Conservation (phyloP, 2,113 vertebrate genomes). For the Petrocephalus microphthalmus region DNA sequence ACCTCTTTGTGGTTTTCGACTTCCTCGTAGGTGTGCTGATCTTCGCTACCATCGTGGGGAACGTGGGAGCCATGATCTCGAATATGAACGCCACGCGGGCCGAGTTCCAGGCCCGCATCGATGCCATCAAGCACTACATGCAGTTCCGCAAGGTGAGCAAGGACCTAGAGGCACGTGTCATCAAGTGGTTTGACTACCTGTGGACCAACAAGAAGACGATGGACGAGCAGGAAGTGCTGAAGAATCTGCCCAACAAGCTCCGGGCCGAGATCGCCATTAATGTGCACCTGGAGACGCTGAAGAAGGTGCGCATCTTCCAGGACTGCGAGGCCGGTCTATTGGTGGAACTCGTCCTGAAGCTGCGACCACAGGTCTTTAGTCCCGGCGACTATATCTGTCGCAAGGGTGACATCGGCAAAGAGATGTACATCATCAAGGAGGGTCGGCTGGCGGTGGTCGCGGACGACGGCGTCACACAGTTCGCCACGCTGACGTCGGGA, state of each 20-base stretch:
- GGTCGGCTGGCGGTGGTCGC: constrained; percentile 86
- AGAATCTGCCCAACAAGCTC: constrained; percentile 85
- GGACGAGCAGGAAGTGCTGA: constrained; percentile 84
- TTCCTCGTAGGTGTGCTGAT: constrained; percentile 92
- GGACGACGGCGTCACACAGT: constrained; percentile 80
- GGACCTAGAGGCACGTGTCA: constrained; percentile 85
- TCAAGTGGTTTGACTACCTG: constrained; percentile 93
- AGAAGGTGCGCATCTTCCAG: constrained; percentile 93
- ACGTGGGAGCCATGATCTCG: constrained; percentile 93
- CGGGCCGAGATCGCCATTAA: constrained; percentile 94
- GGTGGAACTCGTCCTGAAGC: constrained; percentile 88
- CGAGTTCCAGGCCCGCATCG: constrained; percentile 81
- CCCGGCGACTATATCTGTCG: constrained; percentile 90
- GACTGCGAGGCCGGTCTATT: constrained; percentile 88
- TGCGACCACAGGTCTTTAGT: constrained; percentile 88
- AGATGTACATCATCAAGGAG: constrained; percentile 98
- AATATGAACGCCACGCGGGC: constrained; percentile 92
- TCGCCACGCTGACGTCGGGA: constrained; percentile 77
- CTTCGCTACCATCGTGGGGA: constrained; percentile 95
- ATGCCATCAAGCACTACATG: constrained; percentile 93
- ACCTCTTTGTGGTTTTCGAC: constrained; percentile 91
- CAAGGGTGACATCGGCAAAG: constrained; percentile 92
- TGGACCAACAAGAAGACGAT: constrained; percentile 92
- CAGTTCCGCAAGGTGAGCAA: constrained; percentile 92
- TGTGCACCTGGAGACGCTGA: constrained; percentile 87